Conservation (phyloP, 1,140 invertebrate species). For the Tetragonula clypearis region DNA sequence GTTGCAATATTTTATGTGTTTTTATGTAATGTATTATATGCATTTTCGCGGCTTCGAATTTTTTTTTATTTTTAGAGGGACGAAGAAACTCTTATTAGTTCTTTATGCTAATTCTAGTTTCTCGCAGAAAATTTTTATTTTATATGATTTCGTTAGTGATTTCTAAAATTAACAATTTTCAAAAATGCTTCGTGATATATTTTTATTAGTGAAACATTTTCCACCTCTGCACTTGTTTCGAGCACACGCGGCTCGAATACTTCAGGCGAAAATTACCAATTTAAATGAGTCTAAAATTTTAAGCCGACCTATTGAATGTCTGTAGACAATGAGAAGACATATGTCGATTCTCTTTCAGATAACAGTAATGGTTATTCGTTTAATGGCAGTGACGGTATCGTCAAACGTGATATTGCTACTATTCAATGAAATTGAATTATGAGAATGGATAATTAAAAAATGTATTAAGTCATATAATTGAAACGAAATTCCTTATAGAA, state of each 20-base stretch:
- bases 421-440: not conserved
- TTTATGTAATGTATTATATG: too few relatives aligned
- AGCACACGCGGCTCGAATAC: not conserved
- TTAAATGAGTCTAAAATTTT: slow-evolving; percentile 11
- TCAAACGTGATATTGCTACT: not conserved
- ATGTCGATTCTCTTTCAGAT: slow-evolving; percentile 5
- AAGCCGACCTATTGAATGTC: not conserved
- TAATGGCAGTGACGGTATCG: not conserved
- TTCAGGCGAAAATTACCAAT: not conserved
- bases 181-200: not conserved
- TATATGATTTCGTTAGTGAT: too few relatives aligned
- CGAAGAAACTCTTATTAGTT: too few relatives aligned
- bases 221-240: not conserved
- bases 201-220: not conserved
- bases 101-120: too few relatives aligned
- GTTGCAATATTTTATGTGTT: too few relatives aligned
- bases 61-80: too few relatives aligned
- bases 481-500: too few relatives aligned
- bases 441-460: not conserved
- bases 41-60: too few relatives aligned
- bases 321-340: slow-evolving; percentile 1
- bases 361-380: not conserved
- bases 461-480: too few relatives aligned
- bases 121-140: too few relatives aligned
- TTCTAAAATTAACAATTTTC: not conserved